Conservation (phyloP, 1,140 invertebrate genomes). For the Pachyrhynchus sulphureomaculatus region DNA sequence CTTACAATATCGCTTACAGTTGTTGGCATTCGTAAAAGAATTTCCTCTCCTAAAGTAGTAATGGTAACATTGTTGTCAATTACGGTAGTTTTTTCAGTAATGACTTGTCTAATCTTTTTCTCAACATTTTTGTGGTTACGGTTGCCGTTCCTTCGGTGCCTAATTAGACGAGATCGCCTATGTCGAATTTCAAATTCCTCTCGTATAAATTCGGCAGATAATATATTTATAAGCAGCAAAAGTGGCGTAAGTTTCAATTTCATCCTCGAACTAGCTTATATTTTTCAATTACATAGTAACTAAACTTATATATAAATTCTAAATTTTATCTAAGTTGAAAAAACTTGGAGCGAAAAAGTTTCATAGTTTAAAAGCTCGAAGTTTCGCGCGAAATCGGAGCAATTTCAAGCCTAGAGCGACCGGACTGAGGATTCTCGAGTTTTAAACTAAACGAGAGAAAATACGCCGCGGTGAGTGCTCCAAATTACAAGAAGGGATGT, state of each 20-base stretch:
- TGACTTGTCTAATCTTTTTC: constrained; percentile 22
- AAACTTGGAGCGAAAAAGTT: constrained; percentile 25
- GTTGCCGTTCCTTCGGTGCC: constrained; percentile 36
- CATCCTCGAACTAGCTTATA: constrained; percentile 5
- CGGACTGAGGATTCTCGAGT: constrained; percentile 25
- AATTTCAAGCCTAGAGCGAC: constrained; percentile 19
- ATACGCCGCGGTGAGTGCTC: constrained; percentile 33
- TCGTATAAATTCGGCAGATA: constrained; percentile 28
- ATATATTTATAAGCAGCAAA: constrained; percentile 25
- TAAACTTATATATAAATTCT: constrained; percentile 11
- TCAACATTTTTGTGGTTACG: constrained; percentile 29
- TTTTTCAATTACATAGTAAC: constrained; percentile 8
- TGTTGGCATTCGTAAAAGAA: constrained; percentile 14
- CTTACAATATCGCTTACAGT: background rate
- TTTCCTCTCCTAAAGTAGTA: constrained; percentile 22
- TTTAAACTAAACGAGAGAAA: constrained; percentile 32
- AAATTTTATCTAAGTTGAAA: constrained; percentile 8
- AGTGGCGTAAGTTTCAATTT: constrained; percentile 21
- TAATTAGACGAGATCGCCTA: constrained; percentile 36
- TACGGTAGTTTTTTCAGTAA: constrained; percentile 14
- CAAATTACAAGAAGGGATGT: constrained; percentile 41
- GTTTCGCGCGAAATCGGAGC: constrained; percentile 21
- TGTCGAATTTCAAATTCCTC: constrained; percentile 38
- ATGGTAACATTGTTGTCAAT: constrained; percentile 25
- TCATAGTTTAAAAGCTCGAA: constrained; percentile 25